These are phyloP conservation scores for Miniopterus natalensis DNA, from an alignment of 2,113 vertebrate genomes.

Conservation along the genomic window DNA sequence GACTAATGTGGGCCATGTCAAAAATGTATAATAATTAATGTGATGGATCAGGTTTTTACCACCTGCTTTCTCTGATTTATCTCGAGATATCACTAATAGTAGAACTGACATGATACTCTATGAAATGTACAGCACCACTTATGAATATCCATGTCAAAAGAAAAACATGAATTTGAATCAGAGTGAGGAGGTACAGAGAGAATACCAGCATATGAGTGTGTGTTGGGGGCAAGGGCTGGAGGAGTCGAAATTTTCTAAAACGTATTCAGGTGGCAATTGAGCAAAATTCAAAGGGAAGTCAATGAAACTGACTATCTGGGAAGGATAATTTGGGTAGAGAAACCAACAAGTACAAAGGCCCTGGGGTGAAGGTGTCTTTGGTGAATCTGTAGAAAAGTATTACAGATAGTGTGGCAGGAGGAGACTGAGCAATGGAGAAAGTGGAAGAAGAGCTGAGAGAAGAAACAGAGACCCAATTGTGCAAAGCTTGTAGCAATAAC, in stretches of 20 bases:
- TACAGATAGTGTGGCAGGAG: not conserved
- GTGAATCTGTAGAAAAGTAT: not conserved
- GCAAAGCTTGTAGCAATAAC: not conserved
- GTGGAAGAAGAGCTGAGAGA: not conserved
- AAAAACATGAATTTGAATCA: not conserved
- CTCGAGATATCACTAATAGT: not conserved
- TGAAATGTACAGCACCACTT: not conserved
- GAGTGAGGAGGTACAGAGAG: not conserved
- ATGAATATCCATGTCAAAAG: not conserved
- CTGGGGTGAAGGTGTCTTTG: not conserved
- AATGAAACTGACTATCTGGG: not conserved
- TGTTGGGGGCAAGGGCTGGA: not conserved
- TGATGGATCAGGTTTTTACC: not conserved
- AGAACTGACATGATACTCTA: not conserved
- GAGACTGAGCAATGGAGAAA: not conserved
- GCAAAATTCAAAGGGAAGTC: slow-evolving; percentile 24
- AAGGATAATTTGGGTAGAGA: not conserved
- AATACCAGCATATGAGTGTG: not conserved
- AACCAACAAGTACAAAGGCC: not conserved
- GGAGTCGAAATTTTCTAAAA: not conserved
- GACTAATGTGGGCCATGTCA: not conserved
- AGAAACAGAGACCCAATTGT: not conserved
- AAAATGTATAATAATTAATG: slow-evolving; percentile 7
- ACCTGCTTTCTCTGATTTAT: not conserved
- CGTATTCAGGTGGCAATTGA: not conserved